phyloP scores from a whole-genome alignment of 2,888 invertebrate genomes.

The Ormyrus labotus region DNA sequence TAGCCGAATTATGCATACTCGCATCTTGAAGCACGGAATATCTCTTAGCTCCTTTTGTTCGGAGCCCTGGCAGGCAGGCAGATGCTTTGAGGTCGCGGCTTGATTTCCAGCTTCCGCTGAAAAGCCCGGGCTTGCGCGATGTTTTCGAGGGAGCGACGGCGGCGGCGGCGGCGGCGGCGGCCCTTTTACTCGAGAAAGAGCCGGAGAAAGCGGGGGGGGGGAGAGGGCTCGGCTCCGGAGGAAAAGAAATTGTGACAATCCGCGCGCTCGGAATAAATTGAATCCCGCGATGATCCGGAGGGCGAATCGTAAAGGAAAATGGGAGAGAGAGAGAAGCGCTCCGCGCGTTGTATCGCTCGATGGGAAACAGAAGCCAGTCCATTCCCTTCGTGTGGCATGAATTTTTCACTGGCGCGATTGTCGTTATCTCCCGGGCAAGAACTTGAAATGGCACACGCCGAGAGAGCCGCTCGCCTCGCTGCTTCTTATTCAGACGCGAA shows the following conservation, averaged over 20 bases:
- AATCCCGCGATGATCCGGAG: slow-evolving; percentile 61
- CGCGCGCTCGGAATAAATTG: slow-evolving; percentile 67
- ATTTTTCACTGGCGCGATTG: slow-evolving; percentile 45
- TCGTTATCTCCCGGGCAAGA: slow-evolving; percentile 31
- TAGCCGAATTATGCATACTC: background rate
- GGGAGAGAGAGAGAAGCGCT: slow-evolving; percentile 33
- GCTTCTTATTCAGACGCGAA: background rate
- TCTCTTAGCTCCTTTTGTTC: background rate
- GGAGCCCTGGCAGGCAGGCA: slow-evolving; percentile 33
- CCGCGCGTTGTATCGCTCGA: slow-evolving; percentile 12
- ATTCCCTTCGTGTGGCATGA: slow-evolving; percentile 29
- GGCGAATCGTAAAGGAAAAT: slow-evolving; percentile 54
- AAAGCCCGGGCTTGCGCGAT: slow-evolving; percentile 2
- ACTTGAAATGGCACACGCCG: slow-evolving; percentile 3
- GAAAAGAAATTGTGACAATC: slow-evolving; percentile 68
- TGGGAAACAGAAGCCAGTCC: slow-evolving; percentile 56
- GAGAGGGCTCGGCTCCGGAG: too few species aligned
- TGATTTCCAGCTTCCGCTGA: slow-evolving; percentile 33
- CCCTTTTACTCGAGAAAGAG: background rate
- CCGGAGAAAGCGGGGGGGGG: background rate
- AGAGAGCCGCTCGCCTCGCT: background rate
- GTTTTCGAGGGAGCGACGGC: slow-evolving; percentile 6
- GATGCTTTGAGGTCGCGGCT: slow-evolving; percentile 55
- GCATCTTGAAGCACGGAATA: background rate
- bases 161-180: background rate